Evolutionary conservation across 2,113 vertebrate species (phyloP).

Genomic region (Cyprinus carpio): DNA sequence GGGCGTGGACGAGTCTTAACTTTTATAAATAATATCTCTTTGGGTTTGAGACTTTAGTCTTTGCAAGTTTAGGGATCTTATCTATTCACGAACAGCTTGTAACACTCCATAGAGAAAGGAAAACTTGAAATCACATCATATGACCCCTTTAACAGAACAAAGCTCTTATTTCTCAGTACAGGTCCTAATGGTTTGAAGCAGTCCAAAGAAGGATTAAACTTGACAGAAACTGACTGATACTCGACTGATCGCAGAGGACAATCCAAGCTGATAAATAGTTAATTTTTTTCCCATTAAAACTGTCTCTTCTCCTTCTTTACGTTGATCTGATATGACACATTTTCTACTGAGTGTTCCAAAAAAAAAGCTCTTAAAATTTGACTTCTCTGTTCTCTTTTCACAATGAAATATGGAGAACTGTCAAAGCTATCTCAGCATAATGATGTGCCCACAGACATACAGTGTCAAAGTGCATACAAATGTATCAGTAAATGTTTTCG

Average conservation of each 20-base stretch:
- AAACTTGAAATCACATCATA: no score
- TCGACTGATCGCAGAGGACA: constrained; percentile 8
- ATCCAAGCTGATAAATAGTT: constrained; percentile 58
- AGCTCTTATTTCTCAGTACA: not conserved
- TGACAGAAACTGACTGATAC: constrained; percentile 1
- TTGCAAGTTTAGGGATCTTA: no score
- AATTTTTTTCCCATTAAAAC: constrained; percentile 44
- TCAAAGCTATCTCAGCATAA: not conserved
- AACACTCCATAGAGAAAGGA: no score
- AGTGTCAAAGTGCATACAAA: no score
- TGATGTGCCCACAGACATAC: not conserved
- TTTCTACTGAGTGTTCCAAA: not conserved
- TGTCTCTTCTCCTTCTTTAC: constrained; percentile 20
- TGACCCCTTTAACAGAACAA: no score
- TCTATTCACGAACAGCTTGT: no score
- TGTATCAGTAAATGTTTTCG: no score
- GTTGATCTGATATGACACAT: constrained; percentile 33
- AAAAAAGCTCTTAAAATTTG: not conserved
- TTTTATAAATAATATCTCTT: no score
- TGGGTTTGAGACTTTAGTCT: no score
- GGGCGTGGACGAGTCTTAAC: no score
- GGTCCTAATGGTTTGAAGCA: not conserved
- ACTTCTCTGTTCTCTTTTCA: not conserved
- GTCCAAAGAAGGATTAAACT: constrained; percentile 7
- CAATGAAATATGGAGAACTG: not conserved